phyloP scores from a whole-genome alignment of 2,888 invertebrate genomes.

The Andrena flavipes region DNA sequence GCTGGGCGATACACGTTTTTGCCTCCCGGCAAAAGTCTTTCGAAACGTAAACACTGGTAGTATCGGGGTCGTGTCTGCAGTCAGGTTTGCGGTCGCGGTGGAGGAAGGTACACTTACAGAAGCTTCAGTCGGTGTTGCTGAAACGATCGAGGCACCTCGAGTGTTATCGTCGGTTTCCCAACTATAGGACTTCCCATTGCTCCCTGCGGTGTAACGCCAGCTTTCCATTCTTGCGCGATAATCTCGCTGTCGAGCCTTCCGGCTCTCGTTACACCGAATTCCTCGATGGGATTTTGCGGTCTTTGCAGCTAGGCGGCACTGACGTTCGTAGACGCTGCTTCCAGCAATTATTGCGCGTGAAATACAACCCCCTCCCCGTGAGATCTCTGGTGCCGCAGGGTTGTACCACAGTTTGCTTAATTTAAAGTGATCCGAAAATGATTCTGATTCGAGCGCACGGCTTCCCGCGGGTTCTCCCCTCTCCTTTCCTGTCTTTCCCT shows the following conservation, averaged over 20 bases:
- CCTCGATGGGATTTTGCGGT: conserved; percentile 36
- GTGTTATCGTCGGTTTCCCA: conserved; percentile 47
- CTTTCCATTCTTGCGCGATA: conserved; percentile 51
- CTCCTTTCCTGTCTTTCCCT: no score
- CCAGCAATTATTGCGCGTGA: conserved; percentile 34
- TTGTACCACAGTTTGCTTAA: not conserved
- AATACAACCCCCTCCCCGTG: conserved; percentile 14
- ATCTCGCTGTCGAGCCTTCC: conserved; percentile 43
- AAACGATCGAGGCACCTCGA: conserved; percentile 38
- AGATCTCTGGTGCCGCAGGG: not conserved
- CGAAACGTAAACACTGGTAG: not conserved
- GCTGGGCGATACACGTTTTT: not conserved
- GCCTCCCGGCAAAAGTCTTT: not conserved
- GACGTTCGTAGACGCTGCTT: not conserved
- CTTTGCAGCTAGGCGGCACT: not conserved
- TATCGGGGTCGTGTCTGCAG: not conserved
- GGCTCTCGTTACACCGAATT: conserved; percentile 45
- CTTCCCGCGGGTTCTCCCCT: no score
- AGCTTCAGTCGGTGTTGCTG: conserved; percentile 14
- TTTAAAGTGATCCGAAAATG: no score
- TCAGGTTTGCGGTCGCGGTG: conserved; percentile 2
- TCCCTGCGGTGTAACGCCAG: conserved; percentile 50
- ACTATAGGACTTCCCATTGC: conserved; percentile 29
- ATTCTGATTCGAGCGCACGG: no score
- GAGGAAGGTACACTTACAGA: conserved; percentile 3